Evolutionary conservation across 2,888 invertebrate genomes (phyloP), one percentile per base, ranked within the genome.

Genomic region (Drosophila algonquin): DNA sequence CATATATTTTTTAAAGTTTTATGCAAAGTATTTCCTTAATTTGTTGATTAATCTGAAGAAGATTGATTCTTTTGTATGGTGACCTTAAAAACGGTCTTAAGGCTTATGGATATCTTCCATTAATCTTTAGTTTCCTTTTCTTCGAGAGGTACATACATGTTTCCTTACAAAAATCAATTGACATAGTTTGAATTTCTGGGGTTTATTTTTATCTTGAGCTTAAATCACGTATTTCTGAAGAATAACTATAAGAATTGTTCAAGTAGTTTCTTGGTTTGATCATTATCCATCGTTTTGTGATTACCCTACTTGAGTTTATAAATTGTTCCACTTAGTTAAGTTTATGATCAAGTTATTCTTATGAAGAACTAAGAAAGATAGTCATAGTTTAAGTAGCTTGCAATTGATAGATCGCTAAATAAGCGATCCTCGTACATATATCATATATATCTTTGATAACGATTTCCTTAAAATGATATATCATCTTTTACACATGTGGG

Each of bases 401-500:
- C 14, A 14, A 40, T 40, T 40, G 0, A 12, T 7, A 2, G 14
- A 40, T 14, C 14, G 2, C 2, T 40, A 35, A 8, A 3, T 32
- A 32, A 32, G 35, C 35, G 4, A 1, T 35, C 35, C 35, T 0
- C 30, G 7, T 27, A 12, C 35, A 1, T 35, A 4, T 12, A 12
- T 35, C 5, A 35, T 35, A 5, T 27, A 27, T 7, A 27, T 12
- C 35, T 35, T 5, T 35, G 35, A 35, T 35, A 5, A 1, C 4
- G 18, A 18, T 18, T 8, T 16, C 53, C n/a, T 30, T 10, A 7
- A 21, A 52, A 18, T 21, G 14, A 2, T 50, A 32, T 24, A 30
- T 50, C 12, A 32, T 12, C 1, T 12, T 4, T 30, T 48, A 69
- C 65, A 69, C 70, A 50, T 65, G 57, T 57, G 55, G 44, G 14